These are phyloP conservation scores for Nannoperca australis DNA, from an alignment of 2,797 vertebrate species.

Conservation along the genomic window DNA sequence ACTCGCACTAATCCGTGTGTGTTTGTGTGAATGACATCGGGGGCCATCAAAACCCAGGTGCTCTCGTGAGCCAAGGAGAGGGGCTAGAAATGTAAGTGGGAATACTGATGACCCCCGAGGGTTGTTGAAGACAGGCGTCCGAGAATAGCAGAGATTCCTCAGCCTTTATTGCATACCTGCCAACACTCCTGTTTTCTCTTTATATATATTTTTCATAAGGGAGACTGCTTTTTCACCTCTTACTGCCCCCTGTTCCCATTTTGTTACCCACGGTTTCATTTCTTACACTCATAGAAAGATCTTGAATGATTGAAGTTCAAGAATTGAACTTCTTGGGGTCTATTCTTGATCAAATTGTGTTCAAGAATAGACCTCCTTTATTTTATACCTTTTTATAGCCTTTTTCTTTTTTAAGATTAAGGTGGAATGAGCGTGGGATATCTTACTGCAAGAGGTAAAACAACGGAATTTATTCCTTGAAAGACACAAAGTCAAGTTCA, in stretches of 20 bases:
- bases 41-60: slow-evolving; percentile 29
- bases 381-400: background rate
- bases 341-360: background rate
- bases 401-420: background rate
- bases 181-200: slow-evolving; percentile 49
- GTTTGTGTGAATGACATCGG: slow-evolving; percentile 19
- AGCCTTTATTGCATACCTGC: slow-evolving; percentile 63
- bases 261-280: slow-evolving; percentile 18
- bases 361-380: background rate
- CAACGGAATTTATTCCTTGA: background rate
- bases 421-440: background rate
- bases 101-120: slow-evolving; percentile 62
- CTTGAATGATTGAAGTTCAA: slow-evolving; percentile 17
- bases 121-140: slow-evolving; percentile 60
- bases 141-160: slow-evolving; percentile 62
- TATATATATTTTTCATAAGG: slow-evolving; percentile 7
- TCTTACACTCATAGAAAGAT: slow-evolving; percentile 2
- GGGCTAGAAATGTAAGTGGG: slow-evolving; percentile 59
- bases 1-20: slow-evolving; percentile 10
- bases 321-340: background rate
- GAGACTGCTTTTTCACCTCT: slow-evolving; percentile 30
- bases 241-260: slow-evolving; percentile 6
- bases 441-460: background rate
- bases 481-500: background rate
- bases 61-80: slow-evolving; percentile 38